Evolutionary conservation across 2,113 vertebrate genomes (phyloP), one percentile per base, ranked within the genome.

Genomic region (Oxyruncus cristatus): DNA sequence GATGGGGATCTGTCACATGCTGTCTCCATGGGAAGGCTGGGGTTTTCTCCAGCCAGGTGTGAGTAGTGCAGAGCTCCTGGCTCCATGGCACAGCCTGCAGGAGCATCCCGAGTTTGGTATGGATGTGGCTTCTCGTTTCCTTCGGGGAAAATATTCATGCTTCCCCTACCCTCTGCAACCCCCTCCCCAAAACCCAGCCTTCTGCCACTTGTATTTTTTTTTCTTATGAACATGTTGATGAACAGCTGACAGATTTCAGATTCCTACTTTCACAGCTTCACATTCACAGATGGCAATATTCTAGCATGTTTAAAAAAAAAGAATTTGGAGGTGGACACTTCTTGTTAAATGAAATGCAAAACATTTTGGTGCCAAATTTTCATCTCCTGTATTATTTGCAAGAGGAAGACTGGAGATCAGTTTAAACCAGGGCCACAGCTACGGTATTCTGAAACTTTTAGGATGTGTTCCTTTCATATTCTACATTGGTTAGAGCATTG

Each of bases 201-300:
- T 91, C 83, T 93, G 72, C 73, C 14, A 0, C 85, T 95, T 71
- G 67, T 35, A 47, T 62, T 95, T 94, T 81, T 81, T 52, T 88
- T 93, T 62, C 46, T 89, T 32, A 67, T 2, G 6, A 88, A 41
- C 66, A 70, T 84, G 61, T 82, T 84, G 88, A 84, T 85, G 93
- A 84, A 93, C 79, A 96, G 93, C 83, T 94, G 93, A 96, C 93
- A 91, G 72, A 75, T 89, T 90, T 96, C 91, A 89, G 89, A 92
- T 80, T 93, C 84, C 46, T 81, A 20, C 65, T 93, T 94, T 95
- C 88, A 78, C 88, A 91, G 91, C 76, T 95, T 96, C 28, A 8
- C 18, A 13, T 81, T 92, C 15, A 1, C 83, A 93, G 92, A 92
- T 96, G 96, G 73, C 56, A 88, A 66, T 74, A 96, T 91, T 78